phyloP scores from a whole-genome alignment of 2,888 invertebrate genomes.

The Pristionchus mayeri region DNA sequence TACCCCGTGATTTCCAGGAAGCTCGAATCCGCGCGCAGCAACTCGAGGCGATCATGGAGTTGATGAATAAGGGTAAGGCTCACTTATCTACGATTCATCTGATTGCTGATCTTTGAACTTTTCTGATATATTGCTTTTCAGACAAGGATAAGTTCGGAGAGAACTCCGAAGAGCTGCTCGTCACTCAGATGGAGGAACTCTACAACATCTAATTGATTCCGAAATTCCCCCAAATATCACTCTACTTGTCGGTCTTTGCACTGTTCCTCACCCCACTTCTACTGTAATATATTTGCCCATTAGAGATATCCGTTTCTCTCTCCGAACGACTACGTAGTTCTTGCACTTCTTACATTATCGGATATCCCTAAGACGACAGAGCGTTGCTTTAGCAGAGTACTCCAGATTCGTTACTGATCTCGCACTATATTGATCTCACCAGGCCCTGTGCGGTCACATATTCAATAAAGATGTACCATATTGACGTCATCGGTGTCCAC shows the following conservation, averaged over 20 bases:
- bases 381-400: neutral
- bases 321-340: neutral
- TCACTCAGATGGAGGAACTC: constrained; percentile 69
- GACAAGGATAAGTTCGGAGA: constrained; percentile 72
- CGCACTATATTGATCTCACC: neutral
- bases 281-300: constrained; percentile 16
- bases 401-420: neutral
- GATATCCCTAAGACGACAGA: neutral
- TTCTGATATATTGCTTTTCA: constrained; percentile 50
- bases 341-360: neutral
- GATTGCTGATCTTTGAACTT: neutral
- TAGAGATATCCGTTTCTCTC: neutral
- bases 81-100: too few relatives aligned
- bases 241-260: neutral
- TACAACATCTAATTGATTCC: constrained; percentile 63
- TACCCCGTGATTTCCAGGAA: too few relatives aligned
- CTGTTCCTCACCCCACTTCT: neutral
- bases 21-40: constrained; percentile 63
- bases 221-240: neutral
- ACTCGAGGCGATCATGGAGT: constrained; percentile 68
- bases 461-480: neutral
- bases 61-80: constrained; percentile 62
- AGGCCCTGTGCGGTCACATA: neutral
- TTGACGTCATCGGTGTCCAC: neutral
- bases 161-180: constrained; percentile 65